phyloP scores from a whole-genome alignment of 2,888 invertebrate species.

The Morpho helenor region DNA sequence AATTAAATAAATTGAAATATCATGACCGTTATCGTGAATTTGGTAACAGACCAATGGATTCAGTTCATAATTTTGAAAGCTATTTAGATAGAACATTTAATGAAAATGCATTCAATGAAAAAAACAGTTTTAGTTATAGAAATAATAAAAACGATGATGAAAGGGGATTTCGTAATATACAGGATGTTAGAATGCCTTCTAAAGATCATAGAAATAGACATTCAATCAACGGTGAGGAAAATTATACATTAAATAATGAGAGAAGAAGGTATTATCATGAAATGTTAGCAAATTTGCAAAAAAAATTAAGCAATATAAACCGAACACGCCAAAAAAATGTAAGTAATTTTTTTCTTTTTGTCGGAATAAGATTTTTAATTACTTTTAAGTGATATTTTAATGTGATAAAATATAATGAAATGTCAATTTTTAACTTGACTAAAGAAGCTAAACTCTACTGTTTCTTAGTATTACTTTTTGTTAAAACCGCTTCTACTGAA shows the following conservation, averaged over 20 bases:
- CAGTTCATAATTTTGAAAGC: not conserved
- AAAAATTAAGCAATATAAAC: slow-evolving; percentile 22
- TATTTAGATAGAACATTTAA: not conserved
- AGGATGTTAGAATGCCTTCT: slow-evolving; percentile 21
- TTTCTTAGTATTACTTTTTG: too few species aligned
- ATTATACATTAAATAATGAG: slow-evolving; percentile 37
- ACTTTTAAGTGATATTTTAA: too few species aligned
- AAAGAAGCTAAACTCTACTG: too few species aligned
- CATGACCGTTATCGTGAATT: slow-evolving; percentile 1
- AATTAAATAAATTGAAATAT: slow-evolving; percentile 1
- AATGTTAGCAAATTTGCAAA: slow-evolving; percentile 49
- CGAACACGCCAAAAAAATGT: slow-evolving; percentile 16
- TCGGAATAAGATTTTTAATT: too few species aligned
- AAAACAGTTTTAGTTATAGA: not conserved
- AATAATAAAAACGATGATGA: slow-evolving; percentile 10
- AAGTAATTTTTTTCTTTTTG: not conserved
- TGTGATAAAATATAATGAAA: too few species aligned
- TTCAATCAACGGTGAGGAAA: slow-evolving; percentile 24
- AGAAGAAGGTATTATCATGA: slow-evolving; percentile 55
- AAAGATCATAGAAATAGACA: slow-evolving; percentile 22
- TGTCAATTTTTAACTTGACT: too few species aligned
- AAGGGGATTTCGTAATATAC: slow-evolving; percentile 20
- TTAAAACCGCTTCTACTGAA: too few species aligned
- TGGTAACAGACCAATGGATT: not conserved
- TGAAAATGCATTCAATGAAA: not conserved